Evolutionary conservation across 1,140 invertebrate genomes (phyloP), one percentile per base, ranked within the genome.

Genomic region (Bombus turneri): DNA sequence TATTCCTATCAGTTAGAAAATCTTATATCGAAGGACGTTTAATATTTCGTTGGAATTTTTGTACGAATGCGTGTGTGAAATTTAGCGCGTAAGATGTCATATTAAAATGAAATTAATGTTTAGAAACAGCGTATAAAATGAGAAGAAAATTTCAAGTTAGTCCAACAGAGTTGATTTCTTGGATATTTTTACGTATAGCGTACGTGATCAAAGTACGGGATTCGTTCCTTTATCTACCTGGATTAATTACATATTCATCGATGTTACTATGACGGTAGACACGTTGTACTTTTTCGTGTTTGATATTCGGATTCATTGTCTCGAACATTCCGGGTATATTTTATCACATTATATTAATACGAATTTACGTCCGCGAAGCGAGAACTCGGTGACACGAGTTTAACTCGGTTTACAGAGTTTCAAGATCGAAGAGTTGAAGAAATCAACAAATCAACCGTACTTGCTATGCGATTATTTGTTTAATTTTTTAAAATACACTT

Each of bases 11-110:
- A 0, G 47, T 18, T 6, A 22, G 47, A 22, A 47, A 53, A 53
- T 53, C 47, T 53, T 53, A 53, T 0, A 22, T 53, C 47, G 47
- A 53, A 8, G 47, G 18, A 53, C 18, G 18, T 53, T 53, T 53
- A 22, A 22, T 53, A 53, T 22, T 22, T 53, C 47, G 47, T 53
- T 0, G 18, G 6, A 22, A 8, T 53, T 53, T 53, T 22, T 18
- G 18, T 22, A 22, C 0, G 47, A 0, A 8, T 22, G 47, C 47
- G 5, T 0, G 18, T 8, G 18, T 6, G 5, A 18, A 47, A 15
- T 47, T 47, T 47, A 47, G 47, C 15, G 0, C 47, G 15, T 47
- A 47, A 1, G 47, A 47, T 18, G 6, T 47, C 6, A 0, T 1
- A 18, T 6, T 18, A 1, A 18, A 0, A 5, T 6, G 15, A 0